These are phyloP conservation scores for Diplosoma virens DNA, from an alignment of 23 tunicate genomes.

Conservation along the genomic window DNA sequence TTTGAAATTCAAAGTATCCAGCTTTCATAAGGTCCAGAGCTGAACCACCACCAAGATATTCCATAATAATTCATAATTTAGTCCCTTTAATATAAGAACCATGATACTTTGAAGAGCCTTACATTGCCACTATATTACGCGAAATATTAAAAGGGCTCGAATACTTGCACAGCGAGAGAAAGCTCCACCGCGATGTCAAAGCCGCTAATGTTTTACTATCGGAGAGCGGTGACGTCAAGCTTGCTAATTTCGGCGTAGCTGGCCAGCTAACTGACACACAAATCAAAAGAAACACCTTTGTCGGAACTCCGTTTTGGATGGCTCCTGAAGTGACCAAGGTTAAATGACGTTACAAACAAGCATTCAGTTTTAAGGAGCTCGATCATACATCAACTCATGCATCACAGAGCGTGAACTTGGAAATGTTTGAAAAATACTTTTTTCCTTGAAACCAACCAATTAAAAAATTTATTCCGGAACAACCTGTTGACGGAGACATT, in stretches of 20 bases:
- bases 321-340: constrained; percentile 97
- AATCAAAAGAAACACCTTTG: constrained; percentile 94
- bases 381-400: no score
- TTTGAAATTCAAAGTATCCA: no score
- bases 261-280: constrained; percentile 97
- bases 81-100: constrained; percentile 71
- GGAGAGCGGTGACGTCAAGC: constrained; percentile 92
- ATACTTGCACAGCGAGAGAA: constrained; percentile 89
- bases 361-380: no score
- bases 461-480: no score
- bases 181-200: constrained; percentile 95
- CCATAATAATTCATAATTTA: constrained; percentile 97
- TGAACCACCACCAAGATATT: constrained; percentile 90
- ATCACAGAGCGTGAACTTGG: no score
- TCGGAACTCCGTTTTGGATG: constrained; percentile 99
- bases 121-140: constrained; percentile 87
- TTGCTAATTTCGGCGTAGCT: constrained; percentile 98
- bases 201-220: constrained; percentile 94
- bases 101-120: constrained; percentile 83
- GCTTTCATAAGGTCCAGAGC: constrained; percentile 80
- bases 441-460: no score
- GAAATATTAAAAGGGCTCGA: constrained; percentile 92
- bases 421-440: no score
- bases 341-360: no score
- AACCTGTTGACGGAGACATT: no score